A percentile compares a stretch with the other conserved stretches of the same genome.
Evolutionary conservation across 2,888 invertebrate species (phyloP).

Genomic region (Pachymerium ferrugineum): DNA sequence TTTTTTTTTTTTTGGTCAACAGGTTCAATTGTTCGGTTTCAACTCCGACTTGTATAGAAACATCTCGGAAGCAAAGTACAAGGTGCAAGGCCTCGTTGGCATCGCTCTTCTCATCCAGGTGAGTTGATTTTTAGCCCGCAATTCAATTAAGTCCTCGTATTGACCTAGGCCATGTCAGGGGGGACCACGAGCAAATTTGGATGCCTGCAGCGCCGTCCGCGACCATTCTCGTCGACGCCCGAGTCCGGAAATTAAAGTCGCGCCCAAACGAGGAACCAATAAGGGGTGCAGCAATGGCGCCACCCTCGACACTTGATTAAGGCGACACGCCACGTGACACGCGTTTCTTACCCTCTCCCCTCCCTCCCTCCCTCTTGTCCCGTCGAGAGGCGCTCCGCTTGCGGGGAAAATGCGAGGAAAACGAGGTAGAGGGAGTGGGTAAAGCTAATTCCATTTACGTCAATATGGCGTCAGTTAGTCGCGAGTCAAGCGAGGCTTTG

Average conservation of each 20-base stretch:
- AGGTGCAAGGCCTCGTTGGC: constrained; percentile 91
- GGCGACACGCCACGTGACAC: background rate
- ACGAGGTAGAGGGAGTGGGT: too few relatives aligned
- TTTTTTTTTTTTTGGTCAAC: constrained; percentile 41
- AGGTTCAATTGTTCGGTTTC: constrained; percentile 98
- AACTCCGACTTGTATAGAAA: constrained; percentile 95
- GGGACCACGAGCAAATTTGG: background rate
- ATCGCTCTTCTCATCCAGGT: constrained; percentile 93
- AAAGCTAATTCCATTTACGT: background rate
- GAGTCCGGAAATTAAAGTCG: background rate
- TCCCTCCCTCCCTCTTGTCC: background rate
- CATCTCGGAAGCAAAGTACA: constrained; percentile 87
- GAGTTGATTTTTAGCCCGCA: constrained; percentile 43
- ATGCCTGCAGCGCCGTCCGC: background rate
- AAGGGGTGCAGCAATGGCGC: background rate
- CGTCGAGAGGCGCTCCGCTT: background rate
- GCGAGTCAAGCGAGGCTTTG: constrained; percentile 4
- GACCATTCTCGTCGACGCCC: background rate
- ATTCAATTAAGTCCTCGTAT: constrained; percentile 19
- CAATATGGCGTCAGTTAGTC: constrained; percentile 13
- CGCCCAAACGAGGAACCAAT: background rate
- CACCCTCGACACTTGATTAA: background rate
- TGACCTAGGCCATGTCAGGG: background rate
- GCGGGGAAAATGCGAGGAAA: too few relatives aligned
- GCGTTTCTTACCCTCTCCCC: too few relatives aligned